Percentiles rank a stretch among this genome's conserved stretches.
Conservation (phyloP, 23 tunicate species). For the Styela clava region DNA sequence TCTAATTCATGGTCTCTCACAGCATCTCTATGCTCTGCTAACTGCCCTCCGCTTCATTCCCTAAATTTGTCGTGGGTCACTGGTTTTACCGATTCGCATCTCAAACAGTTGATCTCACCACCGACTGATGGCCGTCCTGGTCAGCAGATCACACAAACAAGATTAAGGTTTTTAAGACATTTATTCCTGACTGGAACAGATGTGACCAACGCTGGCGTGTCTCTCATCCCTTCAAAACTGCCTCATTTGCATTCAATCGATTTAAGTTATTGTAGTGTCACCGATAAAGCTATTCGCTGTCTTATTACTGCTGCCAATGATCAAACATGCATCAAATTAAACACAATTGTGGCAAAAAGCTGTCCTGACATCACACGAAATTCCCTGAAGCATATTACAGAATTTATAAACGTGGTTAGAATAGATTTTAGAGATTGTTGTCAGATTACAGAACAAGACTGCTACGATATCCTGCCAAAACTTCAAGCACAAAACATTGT, state of each 20-base stretch:
- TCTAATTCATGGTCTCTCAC: constrained; percentile 81
- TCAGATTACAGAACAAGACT: constrained; percentile 40
- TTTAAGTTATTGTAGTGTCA: constrained; percentile 56
- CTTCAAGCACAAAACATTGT: background rate
- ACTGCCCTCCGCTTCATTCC: constrained; percentile 63
- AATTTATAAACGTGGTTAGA: constrained; percentile 28
- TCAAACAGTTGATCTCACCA: constrained; percentile 53
- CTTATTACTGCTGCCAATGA: constrained; percentile 29
- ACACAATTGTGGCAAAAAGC: constrained; percentile 54
- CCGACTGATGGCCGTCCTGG: constrained; percentile 82
- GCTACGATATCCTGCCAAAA: constrained; percentile 31
- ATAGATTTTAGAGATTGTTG: constrained; percentile 60
- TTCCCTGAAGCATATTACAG: constrained; percentile 35
- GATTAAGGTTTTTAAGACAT: constrained; percentile 48
- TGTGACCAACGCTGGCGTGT: constrained; percentile 49
- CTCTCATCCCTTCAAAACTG: constrained; percentile 38
- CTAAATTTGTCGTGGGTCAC: constrained; percentile 75
- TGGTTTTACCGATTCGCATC: constrained; percentile 62
- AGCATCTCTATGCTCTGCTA: constrained; percentile 63
- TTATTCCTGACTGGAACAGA: constrained; percentile 61
- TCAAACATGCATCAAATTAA: background rate
- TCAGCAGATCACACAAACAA: constrained; percentile 50
- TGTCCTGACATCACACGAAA: constrained; percentile 44
- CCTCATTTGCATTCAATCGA: constrained; percentile 48
- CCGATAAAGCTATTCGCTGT: constrained; percentile 53